Percentiles rank a stretch among this genome's conserved stretches.
Evolutionary conservation across 2,113 vertebrate species (phyloP).

Genomic region (Propithecus coquereli): DNA sequence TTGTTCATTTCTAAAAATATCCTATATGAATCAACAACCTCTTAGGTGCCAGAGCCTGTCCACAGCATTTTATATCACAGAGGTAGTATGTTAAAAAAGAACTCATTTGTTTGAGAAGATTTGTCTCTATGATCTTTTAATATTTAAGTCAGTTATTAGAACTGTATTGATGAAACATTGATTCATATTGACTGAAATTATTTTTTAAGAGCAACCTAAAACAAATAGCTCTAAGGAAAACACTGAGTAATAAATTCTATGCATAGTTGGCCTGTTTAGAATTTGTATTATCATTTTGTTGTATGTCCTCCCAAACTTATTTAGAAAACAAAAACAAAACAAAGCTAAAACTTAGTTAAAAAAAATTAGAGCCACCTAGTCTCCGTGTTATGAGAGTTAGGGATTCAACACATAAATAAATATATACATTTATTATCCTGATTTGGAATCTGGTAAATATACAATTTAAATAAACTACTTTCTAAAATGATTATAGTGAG

Average conservation of each 20-base stretch:
- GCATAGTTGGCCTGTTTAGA: not conserved
- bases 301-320: not conserved
- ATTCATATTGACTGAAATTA: not conserved
- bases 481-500: not conserved
- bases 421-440: not conserved
- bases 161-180: conserved; percentile 3
- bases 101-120: not conserved
- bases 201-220: not conserved
- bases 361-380: not conserved
- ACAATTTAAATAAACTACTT: conserved; percentile 30
- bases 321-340: not conserved
- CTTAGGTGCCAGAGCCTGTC: not conserved
- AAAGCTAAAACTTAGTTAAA: not conserved
- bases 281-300: not conserved
- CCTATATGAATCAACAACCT: not conserved
- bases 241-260: not conserved
- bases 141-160: conserved; percentile 3
- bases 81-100: not conserved
- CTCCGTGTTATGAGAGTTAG: not conserved
- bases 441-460: not conserved
- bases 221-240: not conserved
- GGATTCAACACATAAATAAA: not conserved
- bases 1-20: not conserved
- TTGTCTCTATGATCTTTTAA: not conserved
- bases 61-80: not conserved